These are phyloP conservation scores for Drosophila robusta DNA, from an alignment of 2,888 invertebrate species.

Conservation along the genomic window DNA sequence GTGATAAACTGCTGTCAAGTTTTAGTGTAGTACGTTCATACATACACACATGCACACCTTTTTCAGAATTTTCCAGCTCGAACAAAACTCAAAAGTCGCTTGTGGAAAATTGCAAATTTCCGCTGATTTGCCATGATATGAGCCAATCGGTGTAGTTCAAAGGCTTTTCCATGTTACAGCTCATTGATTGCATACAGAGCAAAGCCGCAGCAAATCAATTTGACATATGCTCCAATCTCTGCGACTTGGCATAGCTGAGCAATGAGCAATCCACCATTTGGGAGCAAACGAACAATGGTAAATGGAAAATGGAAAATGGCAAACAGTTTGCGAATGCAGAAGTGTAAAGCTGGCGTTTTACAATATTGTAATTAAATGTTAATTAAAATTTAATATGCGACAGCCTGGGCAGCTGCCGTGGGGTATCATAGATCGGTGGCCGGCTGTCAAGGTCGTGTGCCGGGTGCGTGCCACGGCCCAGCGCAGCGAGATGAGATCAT, in stretches of 20 bases:
- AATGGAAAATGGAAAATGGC: slow-evolving; percentile 23
- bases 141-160: slow-evolving; percentile 61
- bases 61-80: slow-evolving; percentile 21
- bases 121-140: slow-evolving; percentile 55
- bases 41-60: slow-evolving; percentile 14
- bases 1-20: slow-evolving; percentile 47
- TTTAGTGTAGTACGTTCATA: slow-evolving; percentile 3
- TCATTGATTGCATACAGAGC: slow-evolving; percentile 59
- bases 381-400: slow-evolving; percentile 67
- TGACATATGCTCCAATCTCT: slow-evolving; percentile 65
- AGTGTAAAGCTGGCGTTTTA: slow-evolving; percentile 20
- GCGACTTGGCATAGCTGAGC: slow-evolving; percentile 31
- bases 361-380: slow-evolving; percentile 54
- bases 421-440: slow-evolving; percentile 34
- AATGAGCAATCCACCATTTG: slow-evolving; percentile 35
- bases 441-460: slow-evolving; percentile 64
- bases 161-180: slow-evolving; percentile 69
- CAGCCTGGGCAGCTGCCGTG: slow-evolving; percentile 16
- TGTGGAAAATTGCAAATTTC: slow-evolving; percentile 56
- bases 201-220: slow-evolving; percentile 67
- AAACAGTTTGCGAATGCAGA: slow-evolving; percentile 36
- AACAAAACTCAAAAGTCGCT: slow-evolving; percentile 20
- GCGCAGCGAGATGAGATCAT: slow-evolving; percentile 66
- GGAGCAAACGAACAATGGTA: slow-evolving; percentile 33
- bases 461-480: slow-evolving; percentile 63